Evolutionary conservation across 2,797 vertebrate genomes (phyloP).

Genomic region (Acridotheres tristis): DNA sequence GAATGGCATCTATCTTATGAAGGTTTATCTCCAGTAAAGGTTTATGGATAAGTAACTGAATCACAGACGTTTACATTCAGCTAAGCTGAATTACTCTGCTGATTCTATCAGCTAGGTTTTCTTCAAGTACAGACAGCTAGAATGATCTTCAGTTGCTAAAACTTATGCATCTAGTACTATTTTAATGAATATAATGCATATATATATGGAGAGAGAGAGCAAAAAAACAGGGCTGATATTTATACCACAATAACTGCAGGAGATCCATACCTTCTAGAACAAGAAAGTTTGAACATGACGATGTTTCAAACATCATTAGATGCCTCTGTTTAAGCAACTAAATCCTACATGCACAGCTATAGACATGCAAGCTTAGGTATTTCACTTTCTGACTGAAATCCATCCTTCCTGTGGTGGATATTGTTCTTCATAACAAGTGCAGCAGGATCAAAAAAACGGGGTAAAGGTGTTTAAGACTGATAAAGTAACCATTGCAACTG

Average conservation of each 20-base stretch:
- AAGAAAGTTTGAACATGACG: neutral
- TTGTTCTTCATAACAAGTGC: neutral
- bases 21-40: neutral
- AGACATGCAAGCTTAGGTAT: neutral
- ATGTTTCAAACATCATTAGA: neutral
- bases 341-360: neutral
- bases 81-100: neutral
- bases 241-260: neutral
- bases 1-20: neutral
- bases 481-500: neutral
- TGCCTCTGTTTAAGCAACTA: neutral
- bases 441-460: neutral
- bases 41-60: neutral
- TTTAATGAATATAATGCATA: neutral
- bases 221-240: neutral
- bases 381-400: neutral
- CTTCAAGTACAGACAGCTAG: neutral
- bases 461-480: neutral
- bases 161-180: neutral
- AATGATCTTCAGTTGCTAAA: neutral
- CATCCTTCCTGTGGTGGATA: neutral
- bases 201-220: neutral
- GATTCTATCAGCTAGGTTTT: neutral
- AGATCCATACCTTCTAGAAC: neutral
- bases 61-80: neutral